Base-by-base conservation (phyloP, 2,888 invertebrate genomes). In the Hypena proboscidalis region DNA sequence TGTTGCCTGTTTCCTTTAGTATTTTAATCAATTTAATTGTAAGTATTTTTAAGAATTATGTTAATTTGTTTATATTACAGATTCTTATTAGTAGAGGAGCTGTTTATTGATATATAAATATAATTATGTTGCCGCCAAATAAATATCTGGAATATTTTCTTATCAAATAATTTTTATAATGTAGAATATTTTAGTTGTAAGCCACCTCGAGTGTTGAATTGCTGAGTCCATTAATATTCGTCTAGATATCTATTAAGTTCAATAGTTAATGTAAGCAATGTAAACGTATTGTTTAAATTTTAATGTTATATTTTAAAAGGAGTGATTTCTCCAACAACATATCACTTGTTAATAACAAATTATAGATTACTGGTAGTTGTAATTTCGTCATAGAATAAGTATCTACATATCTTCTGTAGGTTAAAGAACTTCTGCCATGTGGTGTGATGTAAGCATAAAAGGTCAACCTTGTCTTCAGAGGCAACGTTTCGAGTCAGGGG, bases 281-380 rank as follows among this genome's bases (percentile, higher is more conserved):
- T 80, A 80, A 72, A 79, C 65, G 46, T 76, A 83, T 80, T 74
- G 74, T 83, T 82, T 80, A 73, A 77, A 81, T 77, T 77, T 74
- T 82, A 84, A 83, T 74, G 70, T 78, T 71, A 78, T 77, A 83
- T 73, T 80, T 64, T 80, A 81, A 84, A 73, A 65, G 83, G 87
- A 87, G 90, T 85, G 84, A 83, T 88, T 71, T 65, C 89, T 90
- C 88, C 85, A 81, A 70, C 85, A 79, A 90, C 90, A 90, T 90
- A 90, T 90, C 90, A 90, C 87, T 90, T 90, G 90, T 89, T 89
- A 89, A 81, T 88, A 89, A 89, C 76, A 86, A 85, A 87, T 82
- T 85, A 81, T 85, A 88, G 84, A 77, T 71, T 78, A 82, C 66
- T 59, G 66, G 78, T 88, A 85, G 85, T 63, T 55, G 74, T 88